Conservation (phyloP, 2,113 vertebrate genomes). For the Gambusia affinis region DNA sequence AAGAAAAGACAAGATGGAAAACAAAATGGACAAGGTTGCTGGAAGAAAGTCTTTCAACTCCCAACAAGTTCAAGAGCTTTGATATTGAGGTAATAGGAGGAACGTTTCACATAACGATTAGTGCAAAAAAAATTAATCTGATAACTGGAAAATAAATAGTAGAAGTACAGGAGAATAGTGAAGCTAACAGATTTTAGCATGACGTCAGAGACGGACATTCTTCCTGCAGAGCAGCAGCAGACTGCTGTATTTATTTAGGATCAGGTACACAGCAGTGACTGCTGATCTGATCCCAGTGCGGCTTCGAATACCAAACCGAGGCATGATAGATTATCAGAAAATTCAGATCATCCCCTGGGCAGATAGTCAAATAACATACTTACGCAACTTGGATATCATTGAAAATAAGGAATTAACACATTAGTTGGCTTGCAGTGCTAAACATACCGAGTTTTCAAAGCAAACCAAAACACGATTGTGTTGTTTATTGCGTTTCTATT, state of each 20-base stretch:
- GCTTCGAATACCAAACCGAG: background rate
- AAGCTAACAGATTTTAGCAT: background rate
- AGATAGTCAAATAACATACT: background rate
- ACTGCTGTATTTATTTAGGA: background rate
- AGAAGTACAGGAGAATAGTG: background rate
- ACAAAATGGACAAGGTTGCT: background rate
- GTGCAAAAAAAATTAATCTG: background rate
- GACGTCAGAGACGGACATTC: background rate
- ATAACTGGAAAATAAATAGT: background rate
- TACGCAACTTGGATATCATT: background rate
- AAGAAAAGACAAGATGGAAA: background rate
- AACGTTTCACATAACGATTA: background rate
- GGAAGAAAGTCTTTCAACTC: background rate
- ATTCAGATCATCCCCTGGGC: background rate
- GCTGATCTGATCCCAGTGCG: background rate
- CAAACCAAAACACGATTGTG: background rate
- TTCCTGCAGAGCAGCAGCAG: background rate
- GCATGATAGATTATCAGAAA: background rate
- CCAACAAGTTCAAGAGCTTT: background rate
- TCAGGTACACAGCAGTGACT: background rate
- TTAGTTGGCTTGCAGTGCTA: background rate
- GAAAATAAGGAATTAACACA: background rate
- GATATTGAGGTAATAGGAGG: background rate
- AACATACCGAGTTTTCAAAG: background rate
- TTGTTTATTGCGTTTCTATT: background rate